Percentiles rank a stretch among this genome's conserved stretches.
Conservation (phyloP, 1,140 invertebrate species). For the Bombus affinis region DNA sequence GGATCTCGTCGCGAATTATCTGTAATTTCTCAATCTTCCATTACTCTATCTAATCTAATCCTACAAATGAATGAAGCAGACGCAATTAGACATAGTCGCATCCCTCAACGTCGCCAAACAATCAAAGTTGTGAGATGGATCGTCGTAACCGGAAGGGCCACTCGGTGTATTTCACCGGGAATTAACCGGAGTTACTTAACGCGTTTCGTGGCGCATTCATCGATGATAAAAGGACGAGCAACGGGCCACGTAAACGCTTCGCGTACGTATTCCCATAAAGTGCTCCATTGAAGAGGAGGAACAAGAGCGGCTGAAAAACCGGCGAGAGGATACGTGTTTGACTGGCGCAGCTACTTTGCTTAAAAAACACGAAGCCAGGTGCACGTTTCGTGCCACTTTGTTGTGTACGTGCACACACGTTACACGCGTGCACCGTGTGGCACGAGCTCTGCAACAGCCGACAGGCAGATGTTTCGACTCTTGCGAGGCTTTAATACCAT, state of each 20-base stretch:
- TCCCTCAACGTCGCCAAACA: no score
- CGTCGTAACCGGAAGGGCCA: background rate
- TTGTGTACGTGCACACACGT: background rate
- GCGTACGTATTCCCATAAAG: constrained; percentile 1
- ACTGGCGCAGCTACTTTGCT: constrained; percentile 17
- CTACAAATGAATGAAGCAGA: no score
- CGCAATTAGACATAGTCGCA: no score
- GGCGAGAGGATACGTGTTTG: constrained; percentile 3
- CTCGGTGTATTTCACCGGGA: background rate
- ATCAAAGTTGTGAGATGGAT: no score
- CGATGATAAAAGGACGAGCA: background rate
- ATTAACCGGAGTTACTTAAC: constrained; percentile 1
- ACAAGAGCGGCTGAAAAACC: background rate
- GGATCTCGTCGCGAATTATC: no score
- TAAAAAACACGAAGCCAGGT: constrained; percentile 26
- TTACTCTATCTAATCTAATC: no score
- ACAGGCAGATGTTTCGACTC: constrained; percentile 57
- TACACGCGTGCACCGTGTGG: constrained; percentile 41
- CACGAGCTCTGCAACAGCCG: constrained; percentile 46
- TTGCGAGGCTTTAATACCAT: constrained; percentile 50
- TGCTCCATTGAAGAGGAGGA: background rate
- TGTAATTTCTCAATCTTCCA: no score
- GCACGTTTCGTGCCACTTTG: constrained; percentile 19
- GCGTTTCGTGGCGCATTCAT: background rate
- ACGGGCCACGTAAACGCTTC: background rate